phyloP scores from a whole-genome alignment of 2,797 vertebrate species.

The Sebastiscus albofasciatus region DNA sequence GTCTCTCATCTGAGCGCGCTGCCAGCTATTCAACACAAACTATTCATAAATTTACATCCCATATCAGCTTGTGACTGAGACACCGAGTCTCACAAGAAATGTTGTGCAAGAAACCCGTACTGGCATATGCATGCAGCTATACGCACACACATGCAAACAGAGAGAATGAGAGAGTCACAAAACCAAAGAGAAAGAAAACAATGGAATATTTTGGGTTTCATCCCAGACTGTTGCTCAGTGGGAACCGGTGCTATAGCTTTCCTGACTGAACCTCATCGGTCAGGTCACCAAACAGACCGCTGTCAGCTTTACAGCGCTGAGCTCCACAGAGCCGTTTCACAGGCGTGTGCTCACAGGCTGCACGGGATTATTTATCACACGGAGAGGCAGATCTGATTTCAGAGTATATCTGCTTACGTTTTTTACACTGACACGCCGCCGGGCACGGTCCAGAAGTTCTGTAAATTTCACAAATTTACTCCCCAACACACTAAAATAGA shows the following conservation, averaged over 20 bases:
- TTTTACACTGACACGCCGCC: conserved; percentile 1
- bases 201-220: conserved; percentile 51
- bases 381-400: conserved; percentile 39
- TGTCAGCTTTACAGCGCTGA: not conserved
- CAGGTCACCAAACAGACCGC: conserved; percentile 25
- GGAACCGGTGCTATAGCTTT: conserved; percentile 47
- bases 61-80: conserved; percentile 52
- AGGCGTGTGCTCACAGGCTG: conserved; percentile 7
- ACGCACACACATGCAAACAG: conserved; percentile 19
- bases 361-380: conserved; percentile 26
- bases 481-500: not conserved
- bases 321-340: not conserved
- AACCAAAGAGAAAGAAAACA: conserved; percentile 61
- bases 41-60: conserved; percentile 75
- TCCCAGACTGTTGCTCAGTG: conserved; percentile 45
- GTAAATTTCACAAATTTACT: conserved; percentile 36
- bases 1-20: conserved; percentile 31
- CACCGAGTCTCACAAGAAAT: conserved; percentile 29
- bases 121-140: not conserved
- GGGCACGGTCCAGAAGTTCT: not conserved
- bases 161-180: conserved; percentile 20
- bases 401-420: conserved; percentile 24
- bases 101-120: conserved; percentile 29
- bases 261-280: conserved; percentile 37
- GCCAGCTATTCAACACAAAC: conserved; percentile 58